Evolutionary conservation across 2,113 vertebrate genomes (phyloP), one percentile per base, ranked within the genome.

Genomic region (Archilochus colubris): DNA sequence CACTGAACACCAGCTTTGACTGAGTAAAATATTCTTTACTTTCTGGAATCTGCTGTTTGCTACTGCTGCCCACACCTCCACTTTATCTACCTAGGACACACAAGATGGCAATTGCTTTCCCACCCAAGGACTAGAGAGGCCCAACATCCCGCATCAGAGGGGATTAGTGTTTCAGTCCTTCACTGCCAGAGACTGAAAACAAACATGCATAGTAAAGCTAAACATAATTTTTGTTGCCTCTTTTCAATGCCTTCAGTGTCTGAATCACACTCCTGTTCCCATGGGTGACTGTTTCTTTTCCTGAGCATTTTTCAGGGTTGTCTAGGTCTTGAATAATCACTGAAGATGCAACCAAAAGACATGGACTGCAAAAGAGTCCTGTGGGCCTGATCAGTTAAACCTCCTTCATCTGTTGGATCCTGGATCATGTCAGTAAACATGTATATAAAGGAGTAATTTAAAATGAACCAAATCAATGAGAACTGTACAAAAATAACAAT

Each of bases 211-310:
- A 46, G n/a, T 7, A 74, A 67, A 66, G 7, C 3, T 68, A 85
- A 87, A 67, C 10, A 7, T 1, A 28, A 3, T 1, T 55, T 87
- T 80, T 55, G 2, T 51, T 51, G 20, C 33, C 18, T 69, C 13
- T 80, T 89, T 66, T 36, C 54, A 82, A 28, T 38, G 19, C 9
- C 14, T 76, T 61, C 14, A 30, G 8, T 40, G 24, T 63, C 46
- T 58, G 12, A 66, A 16, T 77, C 28, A 53, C 27, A 44, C 7
- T 82, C 22, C 33, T 0, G 0, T 64, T 73, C 59, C 50, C 25
- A 12, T 1, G 38, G 51, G 12, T 3, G 40, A 48, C 22, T 44
- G 19, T 6, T 43, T 68, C 46, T 85, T 20, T 20, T 76, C 24
- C 50, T 69, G 11, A 85, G 27, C 8, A 8, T 33, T 72, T 66